These are phyloP conservation scores for Cervus canadensis DNA, from an alignment of 2,113 vertebrate genomes.

Conservation along the genomic window DNA sequence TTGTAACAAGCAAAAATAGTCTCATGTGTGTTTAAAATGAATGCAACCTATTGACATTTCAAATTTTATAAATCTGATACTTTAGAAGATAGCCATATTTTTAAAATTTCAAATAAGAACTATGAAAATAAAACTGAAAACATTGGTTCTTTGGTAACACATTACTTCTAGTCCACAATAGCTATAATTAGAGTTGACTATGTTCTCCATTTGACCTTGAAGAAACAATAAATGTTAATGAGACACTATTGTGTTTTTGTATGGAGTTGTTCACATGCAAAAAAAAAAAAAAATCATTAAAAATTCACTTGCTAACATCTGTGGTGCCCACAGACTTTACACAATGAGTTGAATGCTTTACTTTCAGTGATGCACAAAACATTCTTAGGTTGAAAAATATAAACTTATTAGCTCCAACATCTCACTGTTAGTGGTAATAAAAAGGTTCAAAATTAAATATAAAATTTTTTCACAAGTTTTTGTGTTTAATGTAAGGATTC, in stretches of 20 bases:
- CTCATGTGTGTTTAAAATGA: neutral
- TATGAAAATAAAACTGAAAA: neutral
- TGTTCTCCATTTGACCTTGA: neutral
- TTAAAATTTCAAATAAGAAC: neutral
- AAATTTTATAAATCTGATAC: neutral
- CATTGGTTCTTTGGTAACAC: neutral
- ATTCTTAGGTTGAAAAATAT: neutral
- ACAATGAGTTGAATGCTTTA: neutral
- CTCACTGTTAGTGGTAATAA: neutral
- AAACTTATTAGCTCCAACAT: neutral
- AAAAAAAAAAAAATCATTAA: neutral
- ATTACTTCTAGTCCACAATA: neutral
- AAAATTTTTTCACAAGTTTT: neutral
- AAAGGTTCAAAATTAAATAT: neutral
- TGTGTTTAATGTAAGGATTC: neutral
- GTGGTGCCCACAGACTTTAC: neutral
- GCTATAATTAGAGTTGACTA: neutral
- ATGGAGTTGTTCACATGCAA: neutral
- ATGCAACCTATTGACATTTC: neutral
- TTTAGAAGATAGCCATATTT: neutral
- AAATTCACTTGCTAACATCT: neutral
- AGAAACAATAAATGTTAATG: slow-evolving; percentile 18
- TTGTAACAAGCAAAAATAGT: neutral
- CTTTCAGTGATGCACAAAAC: neutral
- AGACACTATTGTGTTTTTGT: neutral